Base-by-base conservation (phyloP, 2,888 invertebrate species). In the Drymonia ruficornis region DNA sequence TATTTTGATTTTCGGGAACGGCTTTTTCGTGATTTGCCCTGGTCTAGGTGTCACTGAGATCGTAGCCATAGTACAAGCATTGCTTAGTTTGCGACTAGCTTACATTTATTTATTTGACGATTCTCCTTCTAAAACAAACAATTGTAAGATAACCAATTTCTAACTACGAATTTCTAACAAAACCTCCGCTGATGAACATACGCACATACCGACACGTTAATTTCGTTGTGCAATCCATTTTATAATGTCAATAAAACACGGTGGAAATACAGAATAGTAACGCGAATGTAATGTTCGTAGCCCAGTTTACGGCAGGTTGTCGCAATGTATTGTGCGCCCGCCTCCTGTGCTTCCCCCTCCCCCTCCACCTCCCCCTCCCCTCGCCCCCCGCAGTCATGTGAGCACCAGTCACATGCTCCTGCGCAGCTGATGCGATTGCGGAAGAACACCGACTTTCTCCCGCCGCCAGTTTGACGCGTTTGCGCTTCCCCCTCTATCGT, bases 381-480 rank as follows among this genome's bases (percentile, higher is more conserved):
- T 49, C 43, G 7, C 58, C 43, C 55, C 50, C 38, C 63, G 61
- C 63, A 65, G 79, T 83, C 86, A 84, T 78, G 81, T 86, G 86
- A 80, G 70, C 74, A 65, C 56, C 18, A 78, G 78, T 81, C 80
- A 80, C 81, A 81, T 82, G 80, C 70, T 79, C 70, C 71, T 58
- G 62, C 67, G 74, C 69, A 47, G 18, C 18, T 28, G 28, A 28
- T 45, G 81, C 76, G 75, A 76, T 84, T 74, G 68, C 87, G 84
- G 85, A 87, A 87, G 83, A 68, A 61, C 72, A 53, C 56, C 42
- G 61, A 81, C 83, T 84, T 85, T 84, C 84, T 81, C 82, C 80
- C 59, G 50, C 80, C 59, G 50, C 51, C 54, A 61, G 56, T 56
- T 61, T 54, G 54, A 56, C 47, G 66, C 58, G 43, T 45, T 46